Evolutionary conservation across 1,140 invertebrate species (phyloP), one percentile per base, ranked within the genome.

Genomic region (Listronotus bonariensis): DNA sequence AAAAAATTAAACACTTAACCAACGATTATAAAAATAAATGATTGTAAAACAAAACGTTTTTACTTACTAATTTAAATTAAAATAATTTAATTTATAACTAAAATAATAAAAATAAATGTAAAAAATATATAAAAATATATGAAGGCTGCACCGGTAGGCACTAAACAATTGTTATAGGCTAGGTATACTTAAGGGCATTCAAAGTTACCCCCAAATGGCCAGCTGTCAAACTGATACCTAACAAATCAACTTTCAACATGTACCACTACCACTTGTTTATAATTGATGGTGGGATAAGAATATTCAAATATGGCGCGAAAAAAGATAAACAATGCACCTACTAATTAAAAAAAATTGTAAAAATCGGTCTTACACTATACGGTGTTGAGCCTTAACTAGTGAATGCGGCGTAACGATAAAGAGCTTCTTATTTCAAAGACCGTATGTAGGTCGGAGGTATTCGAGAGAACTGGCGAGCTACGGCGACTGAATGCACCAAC

Each of bases 341-440:
- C 14, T 36, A 55, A 42, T 15, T 18, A 51, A 55, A 42, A 10
- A 12, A 60, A 41, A 63, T 65, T 46, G 45, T 46, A 68, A 68
- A 63, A 43, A 64, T 51, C 26, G 58, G 66, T 66, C 75, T 77
- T 75, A 77, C 75, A 77, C 73, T 74, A 65, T 68, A 68, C 70
- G 68, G 54, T 68, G 75, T 65, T 66, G 72, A 61, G 57, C 54
- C 65, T 70, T 57, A 67, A 71, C 72, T 75, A 58, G 73, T 77
- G 76, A 78, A 78, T 78, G 76, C 70, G 74, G 71, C 74, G 74
- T 71, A 67, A 70, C 69, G 68, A 74, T 76, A 76, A 75, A 73
- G 68, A 74, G 76, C 73, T 72, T 77, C 77, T 78, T 77, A 77
- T 77, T 78, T 78, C 76, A 76, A 78, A 73, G 74, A 68, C 45